These are phyloP conservation scores for Dexiosoma caninum DNA, from an alignment of 2,888 invertebrate genomes.

Conservation along the genomic window DNA sequence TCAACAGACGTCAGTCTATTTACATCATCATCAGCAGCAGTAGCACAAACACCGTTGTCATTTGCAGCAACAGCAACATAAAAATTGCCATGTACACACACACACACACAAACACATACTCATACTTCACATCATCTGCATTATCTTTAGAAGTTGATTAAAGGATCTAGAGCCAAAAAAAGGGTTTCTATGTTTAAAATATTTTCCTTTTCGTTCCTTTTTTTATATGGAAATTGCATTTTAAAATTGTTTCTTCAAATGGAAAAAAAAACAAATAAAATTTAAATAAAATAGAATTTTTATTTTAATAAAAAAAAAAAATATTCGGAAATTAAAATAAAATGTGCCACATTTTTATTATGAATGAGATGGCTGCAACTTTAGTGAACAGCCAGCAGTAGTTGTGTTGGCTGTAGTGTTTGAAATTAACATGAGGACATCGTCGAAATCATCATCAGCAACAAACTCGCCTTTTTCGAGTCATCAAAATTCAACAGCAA, in stretches of 20 bases:
- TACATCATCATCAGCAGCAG: constrained; percentile 47
- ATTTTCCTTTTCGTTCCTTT: background rate
- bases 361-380: constrained; percentile 47
- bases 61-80: constrained; percentile 29
- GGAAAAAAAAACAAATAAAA: constrained; percentile 15
- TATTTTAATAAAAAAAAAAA: background rate
- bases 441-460: background rate
- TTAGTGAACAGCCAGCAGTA: background rate
- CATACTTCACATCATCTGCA: background rate
- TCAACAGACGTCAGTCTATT: constrained; percentile 60
- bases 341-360: constrained; percentile 63
- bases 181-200: constrained; percentile 10
- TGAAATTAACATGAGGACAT: constrained; percentile 56
- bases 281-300: background rate
- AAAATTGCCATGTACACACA: background rate
- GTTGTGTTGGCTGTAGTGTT: constrained; percentile 36
- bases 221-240: constrained; percentile 51
- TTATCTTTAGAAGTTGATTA: constrained; percentile 28
- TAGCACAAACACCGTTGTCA: constrained; percentile 24
- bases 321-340: constrained; percentile 59
- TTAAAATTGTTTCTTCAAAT: constrained; percentile 40
- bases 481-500: constrained; percentile 14
- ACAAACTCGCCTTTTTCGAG: constrained; percentile 5
- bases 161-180: constrained; percentile 31
- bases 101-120: background rate